These are phyloP conservation scores for Zaprionus camerounensis DNA, from an alignment of 1,140 invertebrate species.

Conservation along the genomic window DNA sequence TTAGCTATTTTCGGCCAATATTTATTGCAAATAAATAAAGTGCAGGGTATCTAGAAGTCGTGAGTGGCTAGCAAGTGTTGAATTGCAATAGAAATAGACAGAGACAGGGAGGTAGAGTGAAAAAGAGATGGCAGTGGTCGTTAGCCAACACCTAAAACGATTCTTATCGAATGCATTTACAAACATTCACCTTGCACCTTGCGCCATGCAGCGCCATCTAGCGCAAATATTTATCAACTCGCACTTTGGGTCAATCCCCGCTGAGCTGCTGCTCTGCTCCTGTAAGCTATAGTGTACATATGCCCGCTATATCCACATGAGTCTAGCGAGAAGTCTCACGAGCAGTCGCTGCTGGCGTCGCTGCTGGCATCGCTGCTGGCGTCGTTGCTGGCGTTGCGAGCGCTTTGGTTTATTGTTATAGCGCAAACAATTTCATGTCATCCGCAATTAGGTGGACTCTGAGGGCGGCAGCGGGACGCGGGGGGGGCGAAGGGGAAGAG, in stretches of 20 bases:
- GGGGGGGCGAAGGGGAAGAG: not conserved
- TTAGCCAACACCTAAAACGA: slow-evolving; percentile 30
- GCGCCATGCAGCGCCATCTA: slow-evolving; percentile 34
- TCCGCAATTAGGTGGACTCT: slow-evolving; percentile 76
- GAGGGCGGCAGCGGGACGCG: slow-evolving; percentile 20
- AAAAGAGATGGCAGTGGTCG: slow-evolving; percentile 23
- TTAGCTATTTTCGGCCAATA: not conserved
- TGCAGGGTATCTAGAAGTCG: not conserved
- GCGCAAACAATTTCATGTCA: slow-evolving; percentile 80
- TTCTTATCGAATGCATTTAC: slow-evolving; percentile 45
- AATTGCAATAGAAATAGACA: not conserved
- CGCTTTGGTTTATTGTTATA: slow-evolving; percentile 75
- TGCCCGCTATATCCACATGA: not conserved
- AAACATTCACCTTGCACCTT: slow-evolving; percentile 40
- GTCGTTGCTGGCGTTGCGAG: slow-evolving; percentile 10
- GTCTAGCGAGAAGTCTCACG: not conserved
- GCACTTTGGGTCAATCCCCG: slow-evolving; percentile 31
- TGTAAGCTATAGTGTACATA: slow-evolving; percentile 3
- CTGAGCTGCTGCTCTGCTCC: slow-evolving; percentile 9
- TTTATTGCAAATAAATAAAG: too few species aligned
- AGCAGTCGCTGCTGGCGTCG: not conserved
- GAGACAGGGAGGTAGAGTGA: not conserved
- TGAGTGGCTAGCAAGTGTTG: not conserved
- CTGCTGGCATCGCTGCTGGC: not conserved
- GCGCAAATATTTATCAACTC: slow-evolving; percentile 43